These are phyloP conservation scores for Miltochrista miniata DNA, from an alignment of 2,888 invertebrate genomes.

Conservation along the genomic window DNA sequence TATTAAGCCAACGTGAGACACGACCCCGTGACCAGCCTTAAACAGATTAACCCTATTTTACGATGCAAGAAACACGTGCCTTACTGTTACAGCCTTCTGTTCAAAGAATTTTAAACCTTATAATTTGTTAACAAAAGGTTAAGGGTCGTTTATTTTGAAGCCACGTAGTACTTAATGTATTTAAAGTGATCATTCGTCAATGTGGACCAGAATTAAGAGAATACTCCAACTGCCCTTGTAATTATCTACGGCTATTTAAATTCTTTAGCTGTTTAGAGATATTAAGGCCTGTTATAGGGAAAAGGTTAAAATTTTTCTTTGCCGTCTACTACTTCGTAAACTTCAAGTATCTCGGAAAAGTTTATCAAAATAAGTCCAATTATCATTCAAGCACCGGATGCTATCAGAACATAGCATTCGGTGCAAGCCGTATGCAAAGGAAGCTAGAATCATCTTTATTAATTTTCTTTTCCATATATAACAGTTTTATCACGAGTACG, in stretches of 20 bases:
- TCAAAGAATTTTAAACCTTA: slow-evolving; percentile 15
- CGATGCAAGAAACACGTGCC: slow-evolving; percentile 33
- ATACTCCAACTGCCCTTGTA: slow-evolving; percentile 34
- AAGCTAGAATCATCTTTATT: no score
- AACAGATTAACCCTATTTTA: slow-evolving; percentile 47
- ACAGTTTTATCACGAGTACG: no score
- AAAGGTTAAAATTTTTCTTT: no score
- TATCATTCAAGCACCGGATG: no score
- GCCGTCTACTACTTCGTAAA: no score
- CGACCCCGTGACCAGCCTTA: slow-evolving; percentile 26
- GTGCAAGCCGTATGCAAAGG: no score
- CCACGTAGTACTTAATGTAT: slow-evolving; percentile 40
- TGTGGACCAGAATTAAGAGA: slow-evolving; percentile 44
- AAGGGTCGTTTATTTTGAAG: slow-evolving; percentile 12
- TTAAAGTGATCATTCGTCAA: slow-evolving; percentile 47
- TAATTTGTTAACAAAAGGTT: slow-evolving; percentile 13
- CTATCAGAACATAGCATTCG: no score
- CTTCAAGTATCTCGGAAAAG: no score
- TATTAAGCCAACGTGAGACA: slow-evolving; percentile 20
- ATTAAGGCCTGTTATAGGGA: no score
- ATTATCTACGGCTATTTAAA: slow-evolving; percentile 19
- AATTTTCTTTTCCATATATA: no score
- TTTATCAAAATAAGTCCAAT: no score
- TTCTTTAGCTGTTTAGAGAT: no score
- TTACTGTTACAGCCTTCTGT: slow-evolving; percentile 18